Conservation (phyloP, 2,888 invertebrate species). For the Nephrotoma flavescens region DNA sequence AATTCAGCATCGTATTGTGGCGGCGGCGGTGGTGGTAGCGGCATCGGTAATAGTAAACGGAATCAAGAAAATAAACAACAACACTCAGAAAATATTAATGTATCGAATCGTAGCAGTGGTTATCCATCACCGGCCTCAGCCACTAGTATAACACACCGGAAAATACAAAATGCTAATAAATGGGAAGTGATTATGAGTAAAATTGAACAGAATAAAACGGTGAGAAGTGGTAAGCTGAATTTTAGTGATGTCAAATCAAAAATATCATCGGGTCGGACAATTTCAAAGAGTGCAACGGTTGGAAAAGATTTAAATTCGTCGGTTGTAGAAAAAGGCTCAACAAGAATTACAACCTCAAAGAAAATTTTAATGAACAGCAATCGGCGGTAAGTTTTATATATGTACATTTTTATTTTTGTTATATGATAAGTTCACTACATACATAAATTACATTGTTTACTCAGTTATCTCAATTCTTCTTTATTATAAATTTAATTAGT, state of each 20-base stretch:
- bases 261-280: constrained; percentile 41
- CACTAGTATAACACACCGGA: background rate
- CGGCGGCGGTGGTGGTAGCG: constrained; percentile 37
- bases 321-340: background rate
- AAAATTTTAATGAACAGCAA: background rate
- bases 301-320: background rate
- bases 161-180: constrained; percentile 29
- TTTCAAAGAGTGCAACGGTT: constrained; percentile 19
- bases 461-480: background rate
- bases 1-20: background rate
- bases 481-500: background rate
- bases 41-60: constrained; percentile 30
- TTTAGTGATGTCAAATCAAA: constrained; percentile 80
- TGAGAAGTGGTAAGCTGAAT: constrained; percentile 53
- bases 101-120: background rate
- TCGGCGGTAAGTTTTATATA: background rate
- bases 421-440: background rate
- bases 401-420: background rate
- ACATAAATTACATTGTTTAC: background rate
- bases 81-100: constrained; percentile 13
- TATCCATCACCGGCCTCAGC: background rate
- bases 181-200: constrained; percentile 79
- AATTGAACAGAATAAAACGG: constrained; percentile 54
- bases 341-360: background rate
- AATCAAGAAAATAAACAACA: constrained; percentile 42